A percentile compares a stretch with the other conserved stretches of the same genome.
These are phyloP conservation scores for Babyrousa celebensis DNA, from an alignment of 2,797 vertebrate genomes.

Conservation along the genomic window DNA sequence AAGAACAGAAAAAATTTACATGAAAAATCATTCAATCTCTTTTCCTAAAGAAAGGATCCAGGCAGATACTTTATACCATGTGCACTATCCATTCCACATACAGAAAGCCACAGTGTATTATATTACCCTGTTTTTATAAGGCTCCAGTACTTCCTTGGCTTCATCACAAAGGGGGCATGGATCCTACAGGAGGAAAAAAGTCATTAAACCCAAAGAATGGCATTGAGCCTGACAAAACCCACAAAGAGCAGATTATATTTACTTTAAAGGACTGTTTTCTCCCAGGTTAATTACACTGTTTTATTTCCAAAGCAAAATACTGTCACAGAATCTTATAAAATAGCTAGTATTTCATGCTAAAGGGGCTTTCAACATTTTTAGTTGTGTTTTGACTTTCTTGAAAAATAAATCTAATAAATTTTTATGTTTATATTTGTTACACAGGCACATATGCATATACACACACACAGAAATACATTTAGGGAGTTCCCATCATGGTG, in stretches of 20 bases:
- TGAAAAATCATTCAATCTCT: slow-evolving; percentile 83
- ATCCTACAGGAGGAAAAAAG: slow-evolving; percentile 89
- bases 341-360: slow-evolving; percentile 41
- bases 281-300: slow-evolving; percentile 67
- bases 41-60: slow-evolving; percentile 80
- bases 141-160: slow-evolving; percentile 93
- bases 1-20: slow-evolving; percentile 79
- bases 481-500: too few relatives aligned
- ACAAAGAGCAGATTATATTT: slow-evolving; percentile 44
- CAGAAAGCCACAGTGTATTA: slow-evolving; percentile 63
- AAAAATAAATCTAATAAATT: slow-evolving; percentile 20
- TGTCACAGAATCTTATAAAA: slow-evolving; percentile 56
- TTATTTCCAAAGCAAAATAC: slow-evolving; percentile 74
- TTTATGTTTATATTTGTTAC: not conserved
- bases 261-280: slow-evolving; percentile 63
- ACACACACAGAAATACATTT: too few relatives aligned
- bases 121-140: slow-evolving; percentile 93
- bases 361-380: slow-evolving; percentile 15
- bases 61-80: slow-evolving; percentile 53
- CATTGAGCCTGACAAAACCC: not conserved
- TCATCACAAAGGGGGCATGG: slow-evolving; percentile 95
- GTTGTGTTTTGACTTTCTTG: slow-evolving; percentile 59
- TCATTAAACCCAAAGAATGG: slow-evolving; percentile 65
- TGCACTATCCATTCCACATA: slow-evolving; percentile 47
- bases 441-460: not conserved